Base-by-base conservation (phyloP, 2,113 vertebrate genomes). In the Propithecus coquereli region DNA sequence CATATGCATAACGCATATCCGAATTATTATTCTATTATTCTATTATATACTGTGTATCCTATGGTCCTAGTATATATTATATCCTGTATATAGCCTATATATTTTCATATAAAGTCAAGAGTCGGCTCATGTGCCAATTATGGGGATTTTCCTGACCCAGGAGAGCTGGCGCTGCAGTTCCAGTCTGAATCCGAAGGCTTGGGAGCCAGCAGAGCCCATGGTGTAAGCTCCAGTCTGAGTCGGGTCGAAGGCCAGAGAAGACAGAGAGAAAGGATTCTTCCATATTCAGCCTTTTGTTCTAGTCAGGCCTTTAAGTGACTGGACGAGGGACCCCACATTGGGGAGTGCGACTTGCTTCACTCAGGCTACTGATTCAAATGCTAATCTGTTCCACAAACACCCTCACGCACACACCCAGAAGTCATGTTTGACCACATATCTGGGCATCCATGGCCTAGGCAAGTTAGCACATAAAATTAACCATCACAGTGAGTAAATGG, bases 341-440 rank as follows among this genome's bases (percentile, higher is more conserved):
- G 40, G 47, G 23, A 63, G 45, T 22, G 30, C 11, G 3, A 9
- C 10, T 34, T 23, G 11, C 82, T 13, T 54, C 13, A 4, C 8
- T 45, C 7, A 3, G 22, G 12, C 23, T 6, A 0, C 17, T 0
- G 52, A 40, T 17, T 54, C 27, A 6, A 47, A 9, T 22, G 32
- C 18, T 25, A 7, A 13, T 27, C 40, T 88, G 25, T 11, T 30
- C 63, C 3, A n/a, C 80, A 40, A 57, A 40, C 14, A 37, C 66
- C 10, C 8, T 45, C 47, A 1, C 2, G 11, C 20, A 40, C 27
- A 34, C 27, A 27, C 30, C 7, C 34, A 23, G 76, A 40, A 23
- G 27, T 50, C 30, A 22, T 6, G 40, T 50, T 32, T 50, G 25
- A 12, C 43, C n/a, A 37, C 2, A 5, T 3, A 23, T 37, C 74